Conservation (phyloP, 2,888 invertebrate species). For the Philhelius pedissequus region DNA sequence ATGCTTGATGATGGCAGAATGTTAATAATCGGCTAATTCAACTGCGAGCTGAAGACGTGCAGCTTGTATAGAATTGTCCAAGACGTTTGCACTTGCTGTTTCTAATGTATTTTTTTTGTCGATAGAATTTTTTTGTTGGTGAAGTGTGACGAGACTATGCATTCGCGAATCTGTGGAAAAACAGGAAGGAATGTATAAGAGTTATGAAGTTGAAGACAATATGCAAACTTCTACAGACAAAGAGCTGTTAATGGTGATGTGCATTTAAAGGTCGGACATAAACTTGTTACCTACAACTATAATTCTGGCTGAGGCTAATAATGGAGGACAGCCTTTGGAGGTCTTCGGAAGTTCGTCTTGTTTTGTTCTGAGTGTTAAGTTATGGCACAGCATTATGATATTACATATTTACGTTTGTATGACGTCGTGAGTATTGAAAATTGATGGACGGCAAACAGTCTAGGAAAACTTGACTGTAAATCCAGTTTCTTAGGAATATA, state of each 20-base stretch:
- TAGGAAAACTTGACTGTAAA: no score
- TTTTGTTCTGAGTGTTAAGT: neutral
- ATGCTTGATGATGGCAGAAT: conserved; percentile 15
- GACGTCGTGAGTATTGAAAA: neutral
- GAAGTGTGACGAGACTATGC: conserved; percentile 6
- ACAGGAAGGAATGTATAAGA: conserved; percentile 8
- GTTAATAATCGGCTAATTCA: conserved; percentile 47
- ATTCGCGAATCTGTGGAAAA: neutral
- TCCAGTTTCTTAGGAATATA: no score
- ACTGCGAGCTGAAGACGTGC: neutral
- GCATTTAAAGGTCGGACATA: conserved; percentile 47
- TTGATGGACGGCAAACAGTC: neutral
- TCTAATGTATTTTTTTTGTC: conserved; percentile 22
- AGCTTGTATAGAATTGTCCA: conserved; percentile 47
- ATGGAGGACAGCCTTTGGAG: conserved; percentile 45
- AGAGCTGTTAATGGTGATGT: conserved; percentile 21
- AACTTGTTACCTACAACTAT: conserved; percentile 1
- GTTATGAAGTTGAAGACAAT: neutral
- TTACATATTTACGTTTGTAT: neutral
- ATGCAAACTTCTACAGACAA: neutral
- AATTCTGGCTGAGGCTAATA: neutral
- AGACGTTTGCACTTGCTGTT: no score
- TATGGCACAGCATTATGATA: neutral
- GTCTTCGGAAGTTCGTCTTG: conserved; percentile 54
- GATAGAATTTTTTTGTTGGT: neutral